A percentile compares a stretch with the other conserved stretches of the same genome.
Evolutionary conservation across 2,888 invertebrate species (phyloP).

Genomic region (Rhopalosiphum nymphaeae): DNA sequence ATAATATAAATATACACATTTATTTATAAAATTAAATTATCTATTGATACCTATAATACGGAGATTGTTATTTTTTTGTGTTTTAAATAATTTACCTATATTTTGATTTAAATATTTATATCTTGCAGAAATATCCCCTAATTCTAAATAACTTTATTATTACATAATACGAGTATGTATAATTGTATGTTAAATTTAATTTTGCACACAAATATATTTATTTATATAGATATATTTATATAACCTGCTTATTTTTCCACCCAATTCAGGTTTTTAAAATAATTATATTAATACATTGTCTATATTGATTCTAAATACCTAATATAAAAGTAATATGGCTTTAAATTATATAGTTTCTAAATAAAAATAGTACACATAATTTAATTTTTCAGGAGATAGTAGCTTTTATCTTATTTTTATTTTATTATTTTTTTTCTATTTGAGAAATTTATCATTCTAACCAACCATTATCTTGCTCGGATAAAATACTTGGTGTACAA

Average conservation of each 20-base stretch:
- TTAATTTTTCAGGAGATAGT: slow-evolving; percentile 4
- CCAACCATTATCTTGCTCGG: background rate
- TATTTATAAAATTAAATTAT: too few species aligned
- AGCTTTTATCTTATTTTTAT: slow-evolving; percentile 10
- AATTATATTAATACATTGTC: background rate
- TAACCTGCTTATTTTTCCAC: background rate
- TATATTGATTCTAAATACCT: background rate
- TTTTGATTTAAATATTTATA: background rate
- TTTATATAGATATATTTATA: background rate
- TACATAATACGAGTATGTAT: background rate
- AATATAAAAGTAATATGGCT: background rate
- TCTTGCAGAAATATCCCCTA: background rate
- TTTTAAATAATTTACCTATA: background rate
- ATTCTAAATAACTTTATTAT: background rate
- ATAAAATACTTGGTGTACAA: background rate
- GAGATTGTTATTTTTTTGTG: background rate
- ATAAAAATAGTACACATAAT: slow-evolving; percentile 2
- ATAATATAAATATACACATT: background rate
- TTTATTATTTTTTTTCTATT: background rate
- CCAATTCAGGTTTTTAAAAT: background rate
- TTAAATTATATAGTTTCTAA: background rate
- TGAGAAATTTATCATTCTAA: slow-evolving; percentile 27
- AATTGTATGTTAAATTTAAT: background rate
- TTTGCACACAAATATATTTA: background rate
- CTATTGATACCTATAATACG: background rate